Conservation (phyloP, 2,797 vertebrate species). For the Gouania willdenowi region DNA sequence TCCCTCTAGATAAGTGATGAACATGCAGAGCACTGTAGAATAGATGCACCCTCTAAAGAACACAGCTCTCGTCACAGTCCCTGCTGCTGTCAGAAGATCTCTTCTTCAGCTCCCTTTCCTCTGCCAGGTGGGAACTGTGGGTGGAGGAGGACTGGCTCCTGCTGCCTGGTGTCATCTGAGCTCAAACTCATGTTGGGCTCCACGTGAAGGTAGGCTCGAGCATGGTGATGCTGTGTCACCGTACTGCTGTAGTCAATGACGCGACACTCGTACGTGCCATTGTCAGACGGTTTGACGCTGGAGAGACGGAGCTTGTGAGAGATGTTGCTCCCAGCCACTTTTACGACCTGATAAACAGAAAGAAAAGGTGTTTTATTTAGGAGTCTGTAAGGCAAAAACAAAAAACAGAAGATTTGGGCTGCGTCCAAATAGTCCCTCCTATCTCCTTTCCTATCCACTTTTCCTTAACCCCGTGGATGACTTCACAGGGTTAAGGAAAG, state of each 20-base stretch:
- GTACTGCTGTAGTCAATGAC: conserved; percentile 91
- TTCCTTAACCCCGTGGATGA: too few relatives aligned
- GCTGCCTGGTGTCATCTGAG: conserved; percentile 46
- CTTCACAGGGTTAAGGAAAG: too few relatives aligned
- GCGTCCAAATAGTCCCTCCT: too few relatives aligned
- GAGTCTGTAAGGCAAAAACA: too few relatives aligned
- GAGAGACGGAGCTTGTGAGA: conserved; percentile 95
- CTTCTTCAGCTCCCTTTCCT: conserved; percentile 78
- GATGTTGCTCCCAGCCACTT: conserved; percentile 96
- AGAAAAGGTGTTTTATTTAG: too few relatives aligned
- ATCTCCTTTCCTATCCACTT: too few relatives aligned
- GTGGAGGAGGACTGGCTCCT: conserved; percentile 18
- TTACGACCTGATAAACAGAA: conserved; percentile 81
- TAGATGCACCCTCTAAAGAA: conserved; percentile 72
- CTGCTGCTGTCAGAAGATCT: conserved; percentile 63
- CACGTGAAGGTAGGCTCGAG: conserved; percentile 88
- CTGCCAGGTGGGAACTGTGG: conserved; percentile 57
- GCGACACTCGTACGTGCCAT: conserved; percentile 91
- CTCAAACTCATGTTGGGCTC: conserved; percentile 63
- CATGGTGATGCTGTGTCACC: conserved; percentile 83
- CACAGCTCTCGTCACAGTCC: conserved; percentile 73
- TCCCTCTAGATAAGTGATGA: conserved; percentile 32
- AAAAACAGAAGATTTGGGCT: too few relatives aligned
- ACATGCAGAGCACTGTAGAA: conserved; percentile 68
- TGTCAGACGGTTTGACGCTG: conserved; percentile 85